Evolutionary conservation across 1,140 invertebrate genomes (phyloP).

Genomic region (Armadillidium nasatum): DNA sequence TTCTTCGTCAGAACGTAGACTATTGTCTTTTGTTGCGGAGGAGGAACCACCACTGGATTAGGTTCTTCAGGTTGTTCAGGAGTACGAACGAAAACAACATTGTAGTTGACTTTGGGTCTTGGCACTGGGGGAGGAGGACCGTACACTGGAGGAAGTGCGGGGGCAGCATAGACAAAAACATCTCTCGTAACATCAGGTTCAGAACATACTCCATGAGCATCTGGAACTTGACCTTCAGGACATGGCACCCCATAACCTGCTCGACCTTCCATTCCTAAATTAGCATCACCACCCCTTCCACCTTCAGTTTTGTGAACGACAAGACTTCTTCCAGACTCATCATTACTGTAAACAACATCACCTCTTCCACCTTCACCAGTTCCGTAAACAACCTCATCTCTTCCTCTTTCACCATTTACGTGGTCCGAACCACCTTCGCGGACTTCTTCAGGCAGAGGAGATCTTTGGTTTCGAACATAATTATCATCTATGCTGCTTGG

Average conservation of each 20-base stretch:
- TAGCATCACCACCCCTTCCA: neutral
- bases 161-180: conserved; percentile 34
- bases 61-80: conserved; percentile 17
- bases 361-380: too few species aligned
- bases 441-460: too few species aligned
- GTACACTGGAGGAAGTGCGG: conserved; percentile 16
- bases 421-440: too few species aligned
- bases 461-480: too few species aligned
- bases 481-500: too few species aligned
- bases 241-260: conserved; percentile 25
- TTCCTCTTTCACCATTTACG: too few species aligned
- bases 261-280: neutral
- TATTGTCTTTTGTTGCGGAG: conserved; percentile 34
- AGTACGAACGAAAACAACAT: conserved; percentile 41
- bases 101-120: conserved; percentile 36
- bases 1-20: conserved; percentile 42
- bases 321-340: too few species aligned
- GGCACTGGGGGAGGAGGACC: conserved; percentile 31
- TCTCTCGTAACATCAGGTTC: conserved; percentile 34
- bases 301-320: too few species aligned
- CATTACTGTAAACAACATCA: too few species aligned
- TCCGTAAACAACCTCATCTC: too few species aligned
- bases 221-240: conserved; percentile 30
- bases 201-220: conserved; percentile 35
- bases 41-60: conserved; percentile 35